Evolutionary conservation across 1,140 invertebrate genomes (phyloP), one percentile per base, ranked within the genome.

Genomic region (Macrobrachium nipponense): DNA sequence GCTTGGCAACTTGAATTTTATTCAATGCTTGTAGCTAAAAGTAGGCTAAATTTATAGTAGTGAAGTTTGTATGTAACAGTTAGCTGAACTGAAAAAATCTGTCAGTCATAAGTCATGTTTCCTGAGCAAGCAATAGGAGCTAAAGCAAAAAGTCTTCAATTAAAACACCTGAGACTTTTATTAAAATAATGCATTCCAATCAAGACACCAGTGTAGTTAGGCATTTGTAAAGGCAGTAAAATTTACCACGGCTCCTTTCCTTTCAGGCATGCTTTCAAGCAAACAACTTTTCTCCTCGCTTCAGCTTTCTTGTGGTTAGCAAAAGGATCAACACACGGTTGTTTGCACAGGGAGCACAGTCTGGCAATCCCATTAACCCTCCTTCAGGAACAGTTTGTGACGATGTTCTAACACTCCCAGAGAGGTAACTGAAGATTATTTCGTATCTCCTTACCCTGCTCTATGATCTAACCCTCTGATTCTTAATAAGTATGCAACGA

Each of bases 321-420:
- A 94, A 94, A 88, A 90, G 93, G 76, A 92, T 94, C 51, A 93
- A 93, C 89, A 92, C 93, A 3, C 78, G 88, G 20, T 70, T 89
- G 36, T 85, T 87, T 88, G 89, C 51, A 88, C 90, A 10, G 87
- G 87, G 23, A 89, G 91, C 73, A 89, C 89, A n/a, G 89, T 90
- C 43, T n/a, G 70, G 68, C 5, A 79, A 90, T n/a, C 89, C 90
- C 0, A 76, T 78, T 43, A 98, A 98, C 91, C 97, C 97, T 0
- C 91, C 91, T 3, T 94, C 97, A 0, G 97, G 97, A n/a, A 97
- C 96, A 0, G 93, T 98, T n/a, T 94, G 97, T 0, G 97, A 98
- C 91, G 94, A 96, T 88, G 93, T 94, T n/a, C 93, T 98, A 0
- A 98, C 97, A 0, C 91, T 95, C 80, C 95, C 95, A 0, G 94